Percentiles rank a stretch among this genome's conserved stretches.
Conservation (phyloP, 2,797 vertebrate genomes). For the Lateolabrax maculatus region DNA sequence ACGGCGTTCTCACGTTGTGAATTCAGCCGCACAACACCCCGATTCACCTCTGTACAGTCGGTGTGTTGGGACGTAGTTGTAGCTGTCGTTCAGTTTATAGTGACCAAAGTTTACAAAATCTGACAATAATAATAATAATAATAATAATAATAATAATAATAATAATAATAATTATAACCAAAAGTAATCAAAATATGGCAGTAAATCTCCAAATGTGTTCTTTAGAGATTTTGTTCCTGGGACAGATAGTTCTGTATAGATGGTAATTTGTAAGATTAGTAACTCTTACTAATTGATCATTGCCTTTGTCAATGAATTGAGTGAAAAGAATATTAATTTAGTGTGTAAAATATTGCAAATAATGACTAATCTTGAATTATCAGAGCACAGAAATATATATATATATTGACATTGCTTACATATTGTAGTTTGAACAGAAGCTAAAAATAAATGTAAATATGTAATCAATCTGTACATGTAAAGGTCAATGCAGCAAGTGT, state of each 20-base stretch:
- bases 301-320: neutral
- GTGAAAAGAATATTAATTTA: neutral
- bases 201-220: neutral
- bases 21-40: constrained; percentile 38
- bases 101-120: neutral
- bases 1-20: constrained; percentile 55
- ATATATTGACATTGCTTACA: neutral
- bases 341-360: neutral
- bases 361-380: neutral
- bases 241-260: neutral
- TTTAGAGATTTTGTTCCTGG: neutral
- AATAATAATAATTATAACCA: neutral
- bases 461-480: neutral
- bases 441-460: neutral
- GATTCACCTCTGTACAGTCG: constrained; percentile 65
- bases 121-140: neutral
- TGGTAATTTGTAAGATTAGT: neutral
- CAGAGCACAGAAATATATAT: neutral
- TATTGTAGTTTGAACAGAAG: neutral
- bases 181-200: neutral
- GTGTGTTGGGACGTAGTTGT: constrained; percentile 78
- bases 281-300: neutral
- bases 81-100: constrained; percentile 53
- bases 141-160: neutral
- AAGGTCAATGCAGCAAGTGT: neutral